Evolutionary conservation across 2,888 invertebrate species (phyloP).

Genomic region (Metacarcinus magister): DNA sequence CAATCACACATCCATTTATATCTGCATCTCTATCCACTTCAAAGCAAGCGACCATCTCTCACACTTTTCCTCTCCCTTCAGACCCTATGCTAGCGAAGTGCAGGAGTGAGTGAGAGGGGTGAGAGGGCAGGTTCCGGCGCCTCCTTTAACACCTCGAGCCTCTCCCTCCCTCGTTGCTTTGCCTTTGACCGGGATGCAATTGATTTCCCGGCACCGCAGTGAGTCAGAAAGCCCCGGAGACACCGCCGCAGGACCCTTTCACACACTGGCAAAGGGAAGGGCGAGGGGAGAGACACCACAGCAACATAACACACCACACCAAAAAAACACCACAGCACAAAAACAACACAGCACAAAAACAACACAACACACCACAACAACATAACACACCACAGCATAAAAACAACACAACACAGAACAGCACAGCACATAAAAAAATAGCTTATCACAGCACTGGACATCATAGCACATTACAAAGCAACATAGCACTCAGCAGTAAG

Average conservation of each 20-base stretch:
- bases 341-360: neutral
- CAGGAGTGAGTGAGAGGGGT: neutral
- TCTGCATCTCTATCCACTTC: too few relatives aligned
- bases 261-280: neutral
- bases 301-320: neutral
- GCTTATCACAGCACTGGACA: neutral
- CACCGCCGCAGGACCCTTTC: neutral
- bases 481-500: neutral
- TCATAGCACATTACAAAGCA: neutral
- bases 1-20: too few relatives aligned
- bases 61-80: neutral
- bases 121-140: neutral
- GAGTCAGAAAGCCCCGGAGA: neutral
- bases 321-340: neutral
- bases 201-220: slow-evolving; percentile 27
- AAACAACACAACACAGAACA: neutral
- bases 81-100: neutral
- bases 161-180: neutral
- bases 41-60: neutral
- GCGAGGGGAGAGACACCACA: neutral
- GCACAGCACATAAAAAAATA: neutral
- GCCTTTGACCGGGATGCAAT: neutral
- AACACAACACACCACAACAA: too few relatives aligned
- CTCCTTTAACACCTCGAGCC: neutral
- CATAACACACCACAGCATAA: too few relatives aligned